A percentile compares a stretch with the other conserved stretches of the same genome.
Conservation (phyloP, 2,113 vertebrate species). For the Gorilla gorilla region DNA sequence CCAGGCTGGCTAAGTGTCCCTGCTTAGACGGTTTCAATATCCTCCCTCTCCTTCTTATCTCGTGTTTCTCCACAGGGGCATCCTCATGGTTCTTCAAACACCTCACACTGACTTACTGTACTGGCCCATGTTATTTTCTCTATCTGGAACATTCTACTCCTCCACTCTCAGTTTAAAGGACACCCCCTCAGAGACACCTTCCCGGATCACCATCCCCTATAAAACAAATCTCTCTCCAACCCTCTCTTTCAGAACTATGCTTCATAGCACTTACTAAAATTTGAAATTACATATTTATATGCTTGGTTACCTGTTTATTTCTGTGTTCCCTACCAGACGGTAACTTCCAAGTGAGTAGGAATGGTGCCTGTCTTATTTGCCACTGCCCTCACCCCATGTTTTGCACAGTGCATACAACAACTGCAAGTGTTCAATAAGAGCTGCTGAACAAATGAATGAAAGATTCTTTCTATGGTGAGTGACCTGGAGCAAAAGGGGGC, state of each 20-base stretch:
- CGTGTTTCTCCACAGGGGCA: fast-evolving
- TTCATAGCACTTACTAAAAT: not conserved
- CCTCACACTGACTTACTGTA: not conserved
- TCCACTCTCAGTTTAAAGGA: not conserved
- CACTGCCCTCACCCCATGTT: fast-evolving
- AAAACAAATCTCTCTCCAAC: not conserved
- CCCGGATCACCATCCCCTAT: no score
- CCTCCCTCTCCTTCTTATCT: not conserved
- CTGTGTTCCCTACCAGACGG: not conserved
- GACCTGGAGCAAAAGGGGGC: not conserved
- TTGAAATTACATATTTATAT: not conserved
- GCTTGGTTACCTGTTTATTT: not conserved
- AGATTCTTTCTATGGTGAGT: not conserved
- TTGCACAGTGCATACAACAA: not conserved
- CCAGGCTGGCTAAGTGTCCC: not conserved
- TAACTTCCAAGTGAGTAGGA: not conserved
- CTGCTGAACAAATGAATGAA: not conserved
- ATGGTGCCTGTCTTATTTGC: fast-evolving
- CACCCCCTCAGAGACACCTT: not conserved
- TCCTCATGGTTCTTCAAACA: not conserved
- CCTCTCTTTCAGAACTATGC: not conserved
- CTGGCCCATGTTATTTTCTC: not conserved
- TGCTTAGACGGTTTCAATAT: not conserved
- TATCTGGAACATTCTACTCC: not conserved
- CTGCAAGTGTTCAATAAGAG: fast-evolving